Conservation (phyloP, 2,797 vertebrate genomes). For the Cottoperca gobio region DNA sequence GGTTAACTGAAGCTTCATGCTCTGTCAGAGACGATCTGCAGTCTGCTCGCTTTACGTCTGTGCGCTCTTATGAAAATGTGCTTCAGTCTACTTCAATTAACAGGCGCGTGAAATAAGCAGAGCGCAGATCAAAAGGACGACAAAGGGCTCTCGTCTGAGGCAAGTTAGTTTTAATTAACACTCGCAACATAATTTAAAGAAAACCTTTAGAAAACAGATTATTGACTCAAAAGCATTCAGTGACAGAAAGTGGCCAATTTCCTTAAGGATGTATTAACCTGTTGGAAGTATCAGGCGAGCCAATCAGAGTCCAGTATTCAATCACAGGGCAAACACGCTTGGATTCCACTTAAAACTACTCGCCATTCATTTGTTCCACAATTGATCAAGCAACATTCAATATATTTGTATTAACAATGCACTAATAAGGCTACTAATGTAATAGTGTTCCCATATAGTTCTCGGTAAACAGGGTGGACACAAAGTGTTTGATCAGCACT, state of each 20-base stretch:
- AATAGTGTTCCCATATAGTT: constrained; percentile 31
- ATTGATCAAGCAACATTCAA: constrained; percentile 60
- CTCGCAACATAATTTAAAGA: constrained; percentile 71
- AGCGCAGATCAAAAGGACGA: constrained; percentile 16
- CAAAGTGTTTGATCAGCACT: neutral
- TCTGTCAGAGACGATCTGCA: constrained; percentile 7
- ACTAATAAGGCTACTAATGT: constrained; percentile 58
- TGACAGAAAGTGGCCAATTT: constrained; percentile 25
- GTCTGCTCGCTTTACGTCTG: neutral
- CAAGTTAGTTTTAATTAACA: constrained; percentile 73
- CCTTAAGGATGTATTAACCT: constrained; percentile 2
- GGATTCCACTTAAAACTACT: constrained; percentile 9
- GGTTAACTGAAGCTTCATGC: constrained; percentile 34
- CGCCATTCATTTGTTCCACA: constrained; percentile 50
- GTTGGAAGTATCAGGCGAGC: constrained; percentile 10
- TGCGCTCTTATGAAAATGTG: neutral
- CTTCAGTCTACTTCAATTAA: neutral
- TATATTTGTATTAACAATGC: constrained; percentile 51
- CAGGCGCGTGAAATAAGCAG: neutral
- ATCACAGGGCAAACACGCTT: constrained; percentile 25
- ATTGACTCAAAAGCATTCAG: constrained; percentile 56
- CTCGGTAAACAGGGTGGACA: constrained; percentile 38
- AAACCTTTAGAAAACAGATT: constrained; percentile 74
- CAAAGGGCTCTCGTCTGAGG: constrained; percentile 39
- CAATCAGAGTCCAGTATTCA: constrained; percentile 21